These are phyloP conservation scores for Thelaira solivaga DNA, from an alignment of 2,888 invertebrate species.

Conservation along the genomic window DNA sequence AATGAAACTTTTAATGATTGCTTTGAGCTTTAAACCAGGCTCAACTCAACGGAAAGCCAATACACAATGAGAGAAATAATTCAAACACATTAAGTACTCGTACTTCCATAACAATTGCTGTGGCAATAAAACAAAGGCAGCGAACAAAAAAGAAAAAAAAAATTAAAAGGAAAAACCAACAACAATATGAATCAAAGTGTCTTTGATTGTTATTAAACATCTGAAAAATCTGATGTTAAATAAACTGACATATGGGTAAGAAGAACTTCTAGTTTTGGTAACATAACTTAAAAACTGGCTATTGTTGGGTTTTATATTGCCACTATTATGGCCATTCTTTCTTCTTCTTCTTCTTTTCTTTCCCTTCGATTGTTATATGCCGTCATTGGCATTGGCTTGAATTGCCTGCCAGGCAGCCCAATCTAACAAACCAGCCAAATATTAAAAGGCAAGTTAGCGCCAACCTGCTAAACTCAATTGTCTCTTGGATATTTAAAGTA, in stretches of 20 bases:
- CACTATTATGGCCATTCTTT: conserved; percentile 4
- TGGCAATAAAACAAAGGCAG: conserved; percentile 8
- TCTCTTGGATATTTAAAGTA: conserved; percentile 66
- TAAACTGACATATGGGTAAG: conserved; percentile 58
- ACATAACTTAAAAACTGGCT: conserved; percentile 47
- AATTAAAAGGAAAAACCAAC: neutral
- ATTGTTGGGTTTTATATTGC: conserved; percentile 26
- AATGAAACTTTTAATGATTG: conserved; percentile 74
- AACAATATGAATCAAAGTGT: conserved; percentile 32
- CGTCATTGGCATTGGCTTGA: conserved; percentile 51
- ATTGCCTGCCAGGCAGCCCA: conserved; percentile 40
- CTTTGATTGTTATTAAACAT: conserved; percentile 56
- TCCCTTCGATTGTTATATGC: conserved; percentile 49
- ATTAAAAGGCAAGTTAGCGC: conserved; percentile 39
- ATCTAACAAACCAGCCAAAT: no score
- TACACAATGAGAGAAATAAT: conserved; percentile 37
- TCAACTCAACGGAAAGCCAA: conserved; percentile 4
- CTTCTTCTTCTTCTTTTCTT: conserved; percentile 28
- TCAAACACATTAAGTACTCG: conserved; percentile 30
- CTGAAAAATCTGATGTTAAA: conserved; percentile 58
- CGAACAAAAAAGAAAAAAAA: neutral
- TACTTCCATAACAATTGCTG: conserved; percentile 33
- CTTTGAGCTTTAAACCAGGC: conserved; percentile 47
- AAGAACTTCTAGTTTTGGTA: conserved; percentile 57
- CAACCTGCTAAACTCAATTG: conserved; percentile 58